Percentiles rank a stretch among this genome's conserved stretches.
These are phyloP conservation scores for Tetranychus urticae DNA, from an alignment of 1,140 invertebrate species.

Conservation along the genomic window DNA sequence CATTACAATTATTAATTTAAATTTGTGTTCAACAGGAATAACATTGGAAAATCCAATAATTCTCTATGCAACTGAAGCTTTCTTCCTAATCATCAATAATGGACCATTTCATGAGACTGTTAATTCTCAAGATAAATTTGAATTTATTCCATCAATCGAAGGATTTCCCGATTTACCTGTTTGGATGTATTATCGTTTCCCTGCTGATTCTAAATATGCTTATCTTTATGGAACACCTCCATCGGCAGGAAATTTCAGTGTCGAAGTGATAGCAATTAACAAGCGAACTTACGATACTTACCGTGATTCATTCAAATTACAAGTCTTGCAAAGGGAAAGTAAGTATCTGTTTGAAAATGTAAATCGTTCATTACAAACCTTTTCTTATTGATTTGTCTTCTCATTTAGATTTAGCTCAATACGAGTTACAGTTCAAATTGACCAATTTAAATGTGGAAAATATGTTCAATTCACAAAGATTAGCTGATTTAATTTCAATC, in stretches of 20 bases:
- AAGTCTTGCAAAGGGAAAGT: conserved; percentile 9
- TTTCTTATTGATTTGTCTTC: neutral
- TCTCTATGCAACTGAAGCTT: conserved; percentile 10
- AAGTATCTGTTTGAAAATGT: neutral
- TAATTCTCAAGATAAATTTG: conserved; percentile 27
- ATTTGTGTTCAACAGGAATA: neutral
- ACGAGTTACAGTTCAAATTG: conserved; percentile 35
- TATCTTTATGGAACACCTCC: conserved; percentile 12
- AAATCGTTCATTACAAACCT: neutral
- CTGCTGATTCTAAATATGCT: conserved; percentile 2
- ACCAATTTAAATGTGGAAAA: conserved; percentile 65
- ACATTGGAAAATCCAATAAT: conserved; percentile 6
- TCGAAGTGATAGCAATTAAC: conserved; percentile 40
- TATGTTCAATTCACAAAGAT: conserved; percentile 37
- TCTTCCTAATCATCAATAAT: conserved; percentile 7
- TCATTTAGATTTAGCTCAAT: conserved; percentile 3
- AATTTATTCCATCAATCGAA: conserved; percentile 36
- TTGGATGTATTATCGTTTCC: conserved; percentile 44
- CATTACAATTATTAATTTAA: neutral
- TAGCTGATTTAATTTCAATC: conserved; percentile 43
- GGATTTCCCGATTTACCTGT: conserved; percentile 50
- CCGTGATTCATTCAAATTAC: conserved; percentile 15
- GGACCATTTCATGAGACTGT: conserved; percentile 1
- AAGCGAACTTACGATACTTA: conserved; percentile 47
- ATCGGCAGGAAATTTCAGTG: conserved; percentile 7